Percentiles rank a stretch among this genome's conserved stretches.
phyloP scores from a whole-genome alignment of 2,113 vertebrate species.

The Coracopsis vasa region DNA sequence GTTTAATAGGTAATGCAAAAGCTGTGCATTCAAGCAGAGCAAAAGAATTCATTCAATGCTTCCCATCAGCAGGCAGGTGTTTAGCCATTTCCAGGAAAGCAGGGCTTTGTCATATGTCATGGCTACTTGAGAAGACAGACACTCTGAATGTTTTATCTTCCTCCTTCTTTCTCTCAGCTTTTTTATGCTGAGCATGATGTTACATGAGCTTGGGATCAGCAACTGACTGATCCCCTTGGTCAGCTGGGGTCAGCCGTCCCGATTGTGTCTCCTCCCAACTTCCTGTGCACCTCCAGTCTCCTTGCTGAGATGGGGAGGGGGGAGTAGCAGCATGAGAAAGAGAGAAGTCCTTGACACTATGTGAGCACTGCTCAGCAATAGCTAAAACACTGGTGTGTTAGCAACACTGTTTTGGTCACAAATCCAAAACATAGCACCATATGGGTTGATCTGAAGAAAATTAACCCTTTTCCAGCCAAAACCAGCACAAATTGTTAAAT shows the following conservation, averaged over 20 bases:
- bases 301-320: neutral
- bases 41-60: neutral
- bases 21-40: accelerated
- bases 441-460: neutral
- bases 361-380: neutral
- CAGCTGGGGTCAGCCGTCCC: neutral
- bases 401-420: neutral
- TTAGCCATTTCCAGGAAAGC: neutral
- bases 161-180: neutral
- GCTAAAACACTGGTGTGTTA: neutral
- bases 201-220: neutral
- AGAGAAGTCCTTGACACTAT: neutral
- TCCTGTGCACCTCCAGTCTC: neutral
- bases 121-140: neutral
- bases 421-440: neutral
- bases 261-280: neutral
- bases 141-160: neutral
- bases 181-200: neutral
- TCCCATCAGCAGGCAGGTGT: neutral
- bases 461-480: neutral
- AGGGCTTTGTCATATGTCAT: accelerated
- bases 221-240: neutral
- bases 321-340: neutral
- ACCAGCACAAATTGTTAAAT: neutral
- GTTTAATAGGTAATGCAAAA: neutral